Evolutionary conservation across 2,113 vertebrate species (phyloP).

Genomic region (Lates calcarifer): DNA sequence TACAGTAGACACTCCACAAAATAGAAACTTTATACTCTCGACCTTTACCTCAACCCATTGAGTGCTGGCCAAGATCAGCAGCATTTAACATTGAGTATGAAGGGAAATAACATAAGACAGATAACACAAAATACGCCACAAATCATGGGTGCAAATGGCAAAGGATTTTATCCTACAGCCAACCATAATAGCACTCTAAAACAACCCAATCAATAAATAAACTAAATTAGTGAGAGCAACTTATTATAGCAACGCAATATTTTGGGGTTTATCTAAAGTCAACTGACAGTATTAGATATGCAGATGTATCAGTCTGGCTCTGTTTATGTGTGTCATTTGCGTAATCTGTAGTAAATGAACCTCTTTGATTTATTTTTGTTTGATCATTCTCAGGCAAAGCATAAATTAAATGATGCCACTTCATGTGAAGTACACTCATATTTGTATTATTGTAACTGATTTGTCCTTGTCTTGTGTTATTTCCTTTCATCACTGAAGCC

Average conservation of each 20-base stretch:
- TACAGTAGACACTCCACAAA: background rate
- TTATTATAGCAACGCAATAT: background rate
- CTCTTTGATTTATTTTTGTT: constrained; percentile 23
- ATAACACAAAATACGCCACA: background rate
- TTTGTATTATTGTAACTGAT: constrained; percentile 18
- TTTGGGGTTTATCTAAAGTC: background rate
- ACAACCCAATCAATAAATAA: background rate
- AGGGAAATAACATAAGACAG: background rate
- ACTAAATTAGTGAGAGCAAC: background rate
- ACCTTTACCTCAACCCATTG: too few species aligned
- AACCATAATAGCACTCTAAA: background rate
- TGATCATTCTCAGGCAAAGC: constrained; percentile 21
- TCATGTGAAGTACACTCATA: constrained; percentile 24
- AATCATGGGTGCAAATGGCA: background rate
- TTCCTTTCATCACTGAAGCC: constrained; percentile 47
- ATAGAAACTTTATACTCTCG: background rate
- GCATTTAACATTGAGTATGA: background rate
- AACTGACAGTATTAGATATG: background rate
- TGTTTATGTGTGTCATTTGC: background rate
- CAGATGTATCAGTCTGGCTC: constrained; percentile 13
- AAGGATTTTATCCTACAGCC: background rate
- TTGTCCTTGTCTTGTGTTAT: constrained; percentile 31
- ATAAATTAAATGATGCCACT: constrained; percentile 18
- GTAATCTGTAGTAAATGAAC: background rate
- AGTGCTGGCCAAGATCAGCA: background rate